Conservation (phyloP, 2,797 vertebrate species). For the Fistularia tabacaria region DNA sequence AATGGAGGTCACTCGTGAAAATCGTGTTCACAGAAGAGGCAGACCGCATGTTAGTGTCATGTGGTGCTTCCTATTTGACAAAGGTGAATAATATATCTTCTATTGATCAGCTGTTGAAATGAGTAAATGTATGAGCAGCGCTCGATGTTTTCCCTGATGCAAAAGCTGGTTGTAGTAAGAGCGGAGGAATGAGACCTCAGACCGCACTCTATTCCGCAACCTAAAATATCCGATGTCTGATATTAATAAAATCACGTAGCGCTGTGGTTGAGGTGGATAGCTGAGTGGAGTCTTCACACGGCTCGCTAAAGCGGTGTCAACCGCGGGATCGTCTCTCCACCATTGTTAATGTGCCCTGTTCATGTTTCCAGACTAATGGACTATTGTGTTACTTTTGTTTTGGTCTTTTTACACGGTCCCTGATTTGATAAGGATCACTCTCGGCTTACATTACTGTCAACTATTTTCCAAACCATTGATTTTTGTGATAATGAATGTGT, state of each 20-base stretch:
- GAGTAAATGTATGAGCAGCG: slow-evolving; percentile 70
- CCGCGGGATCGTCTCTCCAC: too few relatives aligned
- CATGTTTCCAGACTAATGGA: too few relatives aligned
- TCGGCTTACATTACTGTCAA: slow-evolving; percentile 5
- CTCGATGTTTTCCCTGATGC: slow-evolving; percentile 66
- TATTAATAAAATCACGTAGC: slow-evolving; percentile 54
- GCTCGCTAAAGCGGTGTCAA: too few relatives aligned
- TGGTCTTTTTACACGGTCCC: slow-evolving; percentile 3
- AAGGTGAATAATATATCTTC: slow-evolving; percentile 55
- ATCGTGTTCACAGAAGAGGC: slow-evolving; percentile 16
- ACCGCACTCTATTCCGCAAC: slow-evolving; percentile 66
- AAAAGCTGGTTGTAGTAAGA: slow-evolving; percentile 61
- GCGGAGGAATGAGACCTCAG: slow-evolving; percentile 65
- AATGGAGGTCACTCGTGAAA: slow-evolving; percentile 25
- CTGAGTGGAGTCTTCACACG: slow-evolving; percentile 28
- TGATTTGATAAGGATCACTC: slow-evolving; percentile 1
- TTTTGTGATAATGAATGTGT: neutral
- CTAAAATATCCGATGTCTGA: slow-evolving; percentile 68
- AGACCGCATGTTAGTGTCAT: slow-evolving; percentile 41
- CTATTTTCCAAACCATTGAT: neutral
- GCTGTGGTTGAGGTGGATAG: neutral
- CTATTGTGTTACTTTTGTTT: slow-evolving; percentile 3
- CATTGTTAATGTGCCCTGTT: too few relatives aligned
- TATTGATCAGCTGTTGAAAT: slow-evolving; percentile 68
- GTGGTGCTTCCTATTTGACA: slow-evolving; percentile 45